phyloP scores from a whole-genome alignment of 1,140 invertebrate genomes.

The Steinernema feltiae region DNA sequence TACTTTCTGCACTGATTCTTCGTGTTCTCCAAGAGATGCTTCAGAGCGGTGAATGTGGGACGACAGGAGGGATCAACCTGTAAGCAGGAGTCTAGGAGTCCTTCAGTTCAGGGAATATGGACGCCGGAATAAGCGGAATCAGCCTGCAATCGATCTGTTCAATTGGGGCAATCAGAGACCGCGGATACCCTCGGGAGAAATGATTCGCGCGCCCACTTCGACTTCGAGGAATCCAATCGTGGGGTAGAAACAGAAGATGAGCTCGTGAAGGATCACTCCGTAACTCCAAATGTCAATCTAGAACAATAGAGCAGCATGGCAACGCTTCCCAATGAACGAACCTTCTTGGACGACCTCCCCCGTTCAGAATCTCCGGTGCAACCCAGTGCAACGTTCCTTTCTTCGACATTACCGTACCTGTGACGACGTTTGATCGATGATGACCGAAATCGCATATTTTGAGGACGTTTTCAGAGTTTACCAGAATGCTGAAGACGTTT shows the following conservation, averaged over 20 bases:
- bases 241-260: not conserved
- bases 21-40: no score
- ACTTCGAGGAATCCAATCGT: not conserved
- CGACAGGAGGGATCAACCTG: no score
- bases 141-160: no score
- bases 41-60: no score
- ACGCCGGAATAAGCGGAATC: no score
- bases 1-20: no score
- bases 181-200: not conserved
- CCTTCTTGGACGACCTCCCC: not conserved
- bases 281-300: not conserved
- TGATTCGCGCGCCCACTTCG: not conserved
- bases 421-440: not conserved
- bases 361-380: not conserved
- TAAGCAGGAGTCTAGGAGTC: no score
- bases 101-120: no score
- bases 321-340: no score
- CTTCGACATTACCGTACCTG: not conserved
- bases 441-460: not conserved
- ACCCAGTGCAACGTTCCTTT: not conserved
- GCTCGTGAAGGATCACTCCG: not conserved
- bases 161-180: no score
- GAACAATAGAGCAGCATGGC: no score
- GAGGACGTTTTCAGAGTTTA: not conserved
- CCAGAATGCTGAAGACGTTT: not conserved